A percentile compares a stretch with the other conserved stretches of the same genome.
These are phyloP conservation scores for Noctilio leporinus DNA, from an alignment of 2,113 vertebrate species.

Conservation along the genomic window DNA sequence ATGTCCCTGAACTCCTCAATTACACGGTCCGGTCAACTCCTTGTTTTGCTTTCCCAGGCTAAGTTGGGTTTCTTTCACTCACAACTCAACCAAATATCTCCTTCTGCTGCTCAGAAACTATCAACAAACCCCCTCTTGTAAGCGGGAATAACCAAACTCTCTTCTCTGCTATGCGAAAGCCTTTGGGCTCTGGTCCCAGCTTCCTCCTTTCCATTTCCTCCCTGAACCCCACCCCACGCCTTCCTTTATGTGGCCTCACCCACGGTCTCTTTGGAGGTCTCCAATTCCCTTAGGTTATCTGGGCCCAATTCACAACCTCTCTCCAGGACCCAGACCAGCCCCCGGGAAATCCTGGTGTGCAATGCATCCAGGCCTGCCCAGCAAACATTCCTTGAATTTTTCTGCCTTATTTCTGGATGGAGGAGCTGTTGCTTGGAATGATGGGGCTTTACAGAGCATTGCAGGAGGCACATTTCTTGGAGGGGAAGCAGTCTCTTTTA, in stretches of 20 bases:
- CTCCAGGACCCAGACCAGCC: not conserved
- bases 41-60: not conserved
- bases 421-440: not conserved
- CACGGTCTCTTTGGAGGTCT: not conserved
- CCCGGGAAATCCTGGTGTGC: not conserved
- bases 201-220: not conserved
- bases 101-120: not conserved
- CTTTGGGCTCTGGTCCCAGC: not conserved
- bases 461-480: not conserved
- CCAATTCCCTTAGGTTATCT: not conserved
- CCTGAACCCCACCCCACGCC: not conserved
- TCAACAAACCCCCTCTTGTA: not conserved
- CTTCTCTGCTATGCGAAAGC: not conserved
- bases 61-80: not conserved
- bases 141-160: not conserved
- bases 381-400: not conserved
- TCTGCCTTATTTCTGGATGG: not conserved
- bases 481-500: not conserved
- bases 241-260: not conserved
- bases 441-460: not conserved
- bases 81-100: not conserved
- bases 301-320: not conserved
- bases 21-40: not conserved
- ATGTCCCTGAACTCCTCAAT: not conserved
- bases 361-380: not conserved